These are phyloP conservation scores for Eristalinus sepulchralis DNA, from an alignment of 2,888 invertebrate genomes.

Conservation along the genomic window DNA sequence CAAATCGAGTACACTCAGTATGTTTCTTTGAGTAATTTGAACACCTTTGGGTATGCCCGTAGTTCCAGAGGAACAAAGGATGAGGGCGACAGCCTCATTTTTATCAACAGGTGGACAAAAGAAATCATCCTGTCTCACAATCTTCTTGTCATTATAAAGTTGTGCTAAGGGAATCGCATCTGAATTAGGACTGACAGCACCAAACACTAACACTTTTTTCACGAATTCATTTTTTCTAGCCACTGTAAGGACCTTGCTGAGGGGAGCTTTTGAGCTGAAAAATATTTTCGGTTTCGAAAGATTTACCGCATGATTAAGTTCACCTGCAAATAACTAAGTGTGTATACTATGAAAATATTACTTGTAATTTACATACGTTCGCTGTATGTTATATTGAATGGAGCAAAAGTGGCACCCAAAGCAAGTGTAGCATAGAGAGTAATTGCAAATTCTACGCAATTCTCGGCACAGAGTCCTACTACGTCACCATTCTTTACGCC, in stretches of 20 bases:
- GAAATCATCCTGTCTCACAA: conserved; percentile 79
- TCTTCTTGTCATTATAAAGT: conserved; percentile 75
- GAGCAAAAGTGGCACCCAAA: conserved; percentile 83
- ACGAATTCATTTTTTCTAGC: conserved; percentile 82
- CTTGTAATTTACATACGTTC: conserved; percentile 79
- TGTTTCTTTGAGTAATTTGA: conserved; percentile 86
- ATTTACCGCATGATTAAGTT: conserved; percentile 85
- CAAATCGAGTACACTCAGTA: conserved; percentile 80
- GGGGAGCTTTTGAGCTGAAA: conserved; percentile 84
- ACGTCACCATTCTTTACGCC: conserved; percentile 82
- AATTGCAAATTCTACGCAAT: conserved; percentile 83
- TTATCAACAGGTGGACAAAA: conserved; percentile 82
- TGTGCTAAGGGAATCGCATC: conserved; percentile 74
- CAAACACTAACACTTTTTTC: conserved; percentile 83
- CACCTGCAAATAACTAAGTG: conserved; percentile 81
- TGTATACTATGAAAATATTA: neutral
- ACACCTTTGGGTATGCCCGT: conserved; percentile 91
- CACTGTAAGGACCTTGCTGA: conserved; percentile 83
- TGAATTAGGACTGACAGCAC: conserved; percentile 77
- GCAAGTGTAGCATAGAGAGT: conserved; percentile 82
- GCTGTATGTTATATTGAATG: conserved; percentile 84
- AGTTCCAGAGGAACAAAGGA: conserved; percentile 91
- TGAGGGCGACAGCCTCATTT: conserved; percentile 83
- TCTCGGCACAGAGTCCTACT: conserved; percentile 83
- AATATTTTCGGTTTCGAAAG: conserved; percentile 87